Percentiles rank a stretch among this genome's conserved stretches.
phyloP scores from a whole-genome alignment of 2,797 vertebrate species.

The Crenichthys baileyi region DNA sequence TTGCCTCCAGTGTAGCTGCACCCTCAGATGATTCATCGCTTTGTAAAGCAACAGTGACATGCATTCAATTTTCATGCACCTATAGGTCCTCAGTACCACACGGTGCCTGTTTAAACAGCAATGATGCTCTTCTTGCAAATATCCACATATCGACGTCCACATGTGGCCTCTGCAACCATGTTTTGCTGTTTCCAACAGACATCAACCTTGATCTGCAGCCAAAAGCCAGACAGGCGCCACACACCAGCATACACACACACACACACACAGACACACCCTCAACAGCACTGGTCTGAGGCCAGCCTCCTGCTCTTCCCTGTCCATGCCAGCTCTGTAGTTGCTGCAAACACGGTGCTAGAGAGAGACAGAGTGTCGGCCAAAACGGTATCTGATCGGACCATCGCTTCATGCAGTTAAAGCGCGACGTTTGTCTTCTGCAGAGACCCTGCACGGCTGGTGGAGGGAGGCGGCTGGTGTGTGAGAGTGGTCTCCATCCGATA shows the following conservation, averaged over 20 bases:
- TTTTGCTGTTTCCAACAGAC: slow-evolving; percentile 52
- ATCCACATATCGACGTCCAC: slow-evolving; percentile 27
- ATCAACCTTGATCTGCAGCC: slow-evolving; percentile 57
- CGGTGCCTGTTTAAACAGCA: not conserved
- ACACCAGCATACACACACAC: slow-evolving; percentile 32
- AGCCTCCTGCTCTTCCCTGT: slow-evolving; percentile 58
- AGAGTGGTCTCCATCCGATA: not conserved
- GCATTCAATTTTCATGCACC: not conserved
- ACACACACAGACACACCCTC: not conserved
- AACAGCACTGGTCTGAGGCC: slow-evolving; percentile 49
- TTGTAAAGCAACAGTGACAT: not conserved
- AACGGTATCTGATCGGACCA: slow-evolving; percentile 53
- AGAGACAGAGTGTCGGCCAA: slow-evolving; percentile 56
- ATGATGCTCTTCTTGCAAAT: slow-evolving; percentile 10
- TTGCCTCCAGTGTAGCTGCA: not conserved
- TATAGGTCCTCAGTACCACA: not conserved
- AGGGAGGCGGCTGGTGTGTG: not conserved
- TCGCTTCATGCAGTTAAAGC: slow-evolving; percentile 56
- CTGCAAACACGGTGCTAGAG: slow-evolving; percentile 61
- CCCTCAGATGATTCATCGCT: not conserved
- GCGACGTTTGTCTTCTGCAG: slow-evolving; percentile 51
- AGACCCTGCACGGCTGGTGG: slow-evolving; percentile 24
- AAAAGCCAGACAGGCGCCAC: slow-evolving; percentile 63
- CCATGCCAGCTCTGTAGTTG: slow-evolving; percentile 62
- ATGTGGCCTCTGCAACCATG: slow-evolving; percentile 51